phyloP scores from a whole-genome alignment of 2,113 vertebrate species.

The Pristiophorus japonicus region DNA sequence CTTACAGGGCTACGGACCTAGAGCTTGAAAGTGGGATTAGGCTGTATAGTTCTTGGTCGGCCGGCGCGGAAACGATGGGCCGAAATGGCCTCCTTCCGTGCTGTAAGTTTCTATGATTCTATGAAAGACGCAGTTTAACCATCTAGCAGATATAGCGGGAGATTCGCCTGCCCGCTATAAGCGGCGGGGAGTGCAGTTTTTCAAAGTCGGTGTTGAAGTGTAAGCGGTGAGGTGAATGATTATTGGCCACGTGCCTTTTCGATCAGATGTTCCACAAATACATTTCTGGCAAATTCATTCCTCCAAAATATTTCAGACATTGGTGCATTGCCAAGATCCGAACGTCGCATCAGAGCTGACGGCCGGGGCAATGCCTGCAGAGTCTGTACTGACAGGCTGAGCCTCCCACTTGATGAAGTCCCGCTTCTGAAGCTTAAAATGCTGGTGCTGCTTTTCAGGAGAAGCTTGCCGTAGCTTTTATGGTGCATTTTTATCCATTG shows the following conservation, averaged over 20 bases:
- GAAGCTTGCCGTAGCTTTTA: too few species aligned
- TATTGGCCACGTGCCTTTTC: neutral
- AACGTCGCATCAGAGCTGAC: neutral
- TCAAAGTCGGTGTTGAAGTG: neutral
- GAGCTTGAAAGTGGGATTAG: too few species aligned
- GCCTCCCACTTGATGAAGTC: neutral
- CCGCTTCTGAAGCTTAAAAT: neutral
- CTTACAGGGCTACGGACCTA: too few species aligned
- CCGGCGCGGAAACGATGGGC: too few species aligned
- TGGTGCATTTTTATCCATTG: too few species aligned
- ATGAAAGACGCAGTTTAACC: neutral
- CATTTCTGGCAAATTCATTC: neutral
- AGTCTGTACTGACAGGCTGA: too few species aligned
- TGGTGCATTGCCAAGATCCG: neutral
- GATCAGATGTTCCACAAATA: neutral
- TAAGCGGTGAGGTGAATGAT: neutral
- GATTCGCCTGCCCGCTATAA: neutral
- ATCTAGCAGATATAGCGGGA: neutral
- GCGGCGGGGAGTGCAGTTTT: neutral
- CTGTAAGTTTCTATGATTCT: too few species aligned
- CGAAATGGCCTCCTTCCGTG: too few species aligned
- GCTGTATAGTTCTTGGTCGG: too few species aligned
- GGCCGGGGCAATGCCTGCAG: neutral
- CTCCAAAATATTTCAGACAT: neutral
- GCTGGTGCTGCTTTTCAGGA: neutral